Evolutionary conservation across 2,888 invertebrate species (phyloP), one percentile per base, ranked within the genome.

Genomic region (Dynastes maya): DNA sequence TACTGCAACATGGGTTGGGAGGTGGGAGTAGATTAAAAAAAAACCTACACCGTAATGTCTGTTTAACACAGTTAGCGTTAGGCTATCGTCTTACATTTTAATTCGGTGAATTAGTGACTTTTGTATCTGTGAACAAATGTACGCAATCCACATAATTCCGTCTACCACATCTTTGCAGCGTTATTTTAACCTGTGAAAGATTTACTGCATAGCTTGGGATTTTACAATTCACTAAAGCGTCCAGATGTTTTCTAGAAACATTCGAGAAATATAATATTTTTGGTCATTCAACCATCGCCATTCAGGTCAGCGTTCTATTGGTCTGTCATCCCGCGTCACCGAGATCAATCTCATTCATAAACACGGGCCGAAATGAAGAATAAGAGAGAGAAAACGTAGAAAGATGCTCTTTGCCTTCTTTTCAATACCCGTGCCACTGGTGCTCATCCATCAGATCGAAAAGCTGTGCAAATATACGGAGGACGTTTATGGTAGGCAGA

Each of bases 371-470:
- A 53, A 53, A 40, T 40, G 32, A 40, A 65, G 9, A 71, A 9
- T 9, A 51, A 68, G 55, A 53, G 53, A 55, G 55, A 71, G 53
- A 27, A 29, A 13, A 22, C 13, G 9, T 9, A 53, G 37, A 29
- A 55, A 53, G 11, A 71, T 32, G 40, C 53, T n/a, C 53, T 55
- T 29, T 32, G 5, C 32, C 32, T 71, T 58, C 55, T 71, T 71
- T 71, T n/a, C 32, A 16, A 55, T 71, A 27, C 53, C n/a, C 29
- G 49, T 37, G 70, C 22, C 70, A 71, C 55, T 53, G 70, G 71
- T 71, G 71, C 71, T 40, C 71, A 71, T 71, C 71, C 53, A 71
- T 71, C 71, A 71, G 32, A 71, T 71, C 37, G 71, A 58, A 40
- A 51, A 29, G 55, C 40, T 37, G 71, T 71, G 71, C 71, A 71